Conservation (phyloP, 2,113 vertebrate species). For the Enhydra lutris region DNA sequence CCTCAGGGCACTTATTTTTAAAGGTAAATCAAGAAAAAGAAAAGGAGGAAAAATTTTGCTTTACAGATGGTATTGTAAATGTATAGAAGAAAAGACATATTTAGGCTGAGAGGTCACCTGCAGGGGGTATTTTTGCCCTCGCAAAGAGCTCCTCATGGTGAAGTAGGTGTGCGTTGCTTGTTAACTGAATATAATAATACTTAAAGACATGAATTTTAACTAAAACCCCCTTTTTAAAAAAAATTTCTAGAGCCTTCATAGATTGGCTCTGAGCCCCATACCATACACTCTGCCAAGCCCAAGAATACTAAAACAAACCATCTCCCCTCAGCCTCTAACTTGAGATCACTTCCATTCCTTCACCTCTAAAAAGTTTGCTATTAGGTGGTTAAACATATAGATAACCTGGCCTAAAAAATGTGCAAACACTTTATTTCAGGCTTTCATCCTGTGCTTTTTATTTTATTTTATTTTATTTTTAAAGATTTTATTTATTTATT, state of each 20-base stretch:
- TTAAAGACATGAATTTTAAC: neutral
- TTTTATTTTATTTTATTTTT: too few relatives aligned
- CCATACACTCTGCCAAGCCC: neutral
- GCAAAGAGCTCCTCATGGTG: neutral
- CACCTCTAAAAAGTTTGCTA: neutral
- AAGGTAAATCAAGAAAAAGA: conserved; percentile 43
- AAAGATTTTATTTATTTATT: too few relatives aligned
- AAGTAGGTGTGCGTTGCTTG: neutral
- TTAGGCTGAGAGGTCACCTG: conserved; percentile 42
- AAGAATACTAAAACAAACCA: conserved; percentile 3
- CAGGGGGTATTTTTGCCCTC: neutral
- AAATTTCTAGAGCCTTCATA: neutral
- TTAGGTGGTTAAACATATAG: neutral
- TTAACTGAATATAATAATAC: neutral
- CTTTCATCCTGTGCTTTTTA: neutral
- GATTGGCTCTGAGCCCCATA: neutral
- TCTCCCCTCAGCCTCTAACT: neutral
- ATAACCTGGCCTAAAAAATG: neutral
- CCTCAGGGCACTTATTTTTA: conserved; percentile 29
- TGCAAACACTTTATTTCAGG: neutral
- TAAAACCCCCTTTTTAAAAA: neutral
- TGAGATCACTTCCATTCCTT: neutral
- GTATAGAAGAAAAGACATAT: conserved; percentile 30
- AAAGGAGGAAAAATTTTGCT: neutral
- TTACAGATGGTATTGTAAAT: conserved; percentile 31